These are phyloP conservation scores for Phaonia tiefii DNA, from an alignment of 2,888 invertebrate genomes.

Conservation along the genomic window DNA sequence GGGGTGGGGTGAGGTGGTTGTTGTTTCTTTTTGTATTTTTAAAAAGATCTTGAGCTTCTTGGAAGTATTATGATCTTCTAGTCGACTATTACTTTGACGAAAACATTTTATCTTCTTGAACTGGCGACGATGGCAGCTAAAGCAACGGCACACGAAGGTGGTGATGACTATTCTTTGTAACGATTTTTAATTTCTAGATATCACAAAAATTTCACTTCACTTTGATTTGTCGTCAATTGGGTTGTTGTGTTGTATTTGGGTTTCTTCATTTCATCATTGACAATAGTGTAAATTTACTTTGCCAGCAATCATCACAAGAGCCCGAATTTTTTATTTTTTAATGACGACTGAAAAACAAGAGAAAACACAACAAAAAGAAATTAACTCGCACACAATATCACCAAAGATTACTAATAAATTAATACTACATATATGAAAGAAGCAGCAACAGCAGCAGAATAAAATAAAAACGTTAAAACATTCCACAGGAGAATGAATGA, in stretches of 20 bases:
- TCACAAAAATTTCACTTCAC: slow-evolving; percentile 33
- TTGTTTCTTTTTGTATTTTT: background rate
- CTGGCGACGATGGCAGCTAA: background rate
- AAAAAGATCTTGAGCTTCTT: background rate
- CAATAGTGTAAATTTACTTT: slow-evolving; percentile 31
- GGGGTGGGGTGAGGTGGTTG: background rate
- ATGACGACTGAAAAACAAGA: slow-evolving; percentile 15
- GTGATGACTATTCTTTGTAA: slow-evolving; percentile 21
- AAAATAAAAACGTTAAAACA: slow-evolving; percentile 13
- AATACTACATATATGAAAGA: slow-evolving; percentile 1
- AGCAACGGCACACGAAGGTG: background rate
- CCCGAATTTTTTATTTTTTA: background rate
- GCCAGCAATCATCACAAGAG: background rate
- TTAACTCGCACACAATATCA: slow-evolving; percentile 17
- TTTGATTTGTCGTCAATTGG: slow-evolving; percentile 6
- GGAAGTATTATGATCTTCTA: background rate
- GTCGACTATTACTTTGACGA: slow-evolving; percentile 6
- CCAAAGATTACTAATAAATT: background rate
- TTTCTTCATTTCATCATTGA: slow-evolving; percentile 25
- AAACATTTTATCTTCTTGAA: slow-evolving; percentile 29
- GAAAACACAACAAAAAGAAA: slow-evolving; percentile 12
- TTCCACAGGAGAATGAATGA: slow-evolving; percentile 35
- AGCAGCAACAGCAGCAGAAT: background rate
- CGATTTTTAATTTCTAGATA: slow-evolving; percentile 4
- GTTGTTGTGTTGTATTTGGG: slow-evolving; percentile 5